A percentile compares a stretch with the other conserved stretches of the same genome.
These are phyloP conservation scores for Pollenia labialis DNA, from an alignment of 2,888 invertebrate species.

Conservation along the genomic window DNA sequence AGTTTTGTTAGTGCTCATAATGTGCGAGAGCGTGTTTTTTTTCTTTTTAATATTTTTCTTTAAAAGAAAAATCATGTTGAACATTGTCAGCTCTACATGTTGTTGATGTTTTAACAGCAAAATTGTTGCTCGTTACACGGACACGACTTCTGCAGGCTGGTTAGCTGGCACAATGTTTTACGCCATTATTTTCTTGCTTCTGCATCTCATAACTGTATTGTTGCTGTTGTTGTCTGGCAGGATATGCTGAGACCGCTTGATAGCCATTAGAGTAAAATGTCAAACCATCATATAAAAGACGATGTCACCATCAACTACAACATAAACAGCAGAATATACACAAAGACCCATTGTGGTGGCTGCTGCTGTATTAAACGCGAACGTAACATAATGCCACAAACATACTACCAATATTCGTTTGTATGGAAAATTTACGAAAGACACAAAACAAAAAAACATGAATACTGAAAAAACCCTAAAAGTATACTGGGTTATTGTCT, in stretches of 20 bases:
- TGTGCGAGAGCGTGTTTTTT: not conserved
- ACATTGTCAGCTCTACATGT: slow-evolving; percentile 14
- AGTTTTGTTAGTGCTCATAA: not conserved
- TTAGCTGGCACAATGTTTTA: not conserved
- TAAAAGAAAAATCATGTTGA: slow-evolving; percentile 37
- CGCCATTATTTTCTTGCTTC: slow-evolving; percentile 54
- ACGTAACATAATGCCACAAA: slow-evolving; percentile 44
- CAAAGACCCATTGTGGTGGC: slow-evolving; percentile 37
- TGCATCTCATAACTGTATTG: slow-evolving; percentile 42
- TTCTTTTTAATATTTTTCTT: not conserved
- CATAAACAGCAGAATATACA: not conserved
- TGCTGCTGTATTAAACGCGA: slow-evolving; percentile 21
- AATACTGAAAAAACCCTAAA: slow-evolving; percentile 25
- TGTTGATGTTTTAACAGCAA: slow-evolving; percentile 33
- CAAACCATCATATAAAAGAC: slow-evolving; percentile 52
- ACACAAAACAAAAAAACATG: not conserved
- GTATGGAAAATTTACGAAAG: not conserved
- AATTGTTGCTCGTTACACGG: not conserved
- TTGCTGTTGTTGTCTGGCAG: slow-evolving; percentile 24
- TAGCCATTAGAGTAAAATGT: slow-evolving; percentile 67
- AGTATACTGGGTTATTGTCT: slow-evolving; percentile 6
- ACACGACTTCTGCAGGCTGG: not conserved
- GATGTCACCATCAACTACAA: slow-evolving; percentile 24
- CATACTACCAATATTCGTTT: slow-evolving; percentile 18
- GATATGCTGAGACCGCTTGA: slow-evolving; percentile 52